Conservation (phyloP, 2,888 invertebrate species). For the Ecliptopera silaceata region DNA sequence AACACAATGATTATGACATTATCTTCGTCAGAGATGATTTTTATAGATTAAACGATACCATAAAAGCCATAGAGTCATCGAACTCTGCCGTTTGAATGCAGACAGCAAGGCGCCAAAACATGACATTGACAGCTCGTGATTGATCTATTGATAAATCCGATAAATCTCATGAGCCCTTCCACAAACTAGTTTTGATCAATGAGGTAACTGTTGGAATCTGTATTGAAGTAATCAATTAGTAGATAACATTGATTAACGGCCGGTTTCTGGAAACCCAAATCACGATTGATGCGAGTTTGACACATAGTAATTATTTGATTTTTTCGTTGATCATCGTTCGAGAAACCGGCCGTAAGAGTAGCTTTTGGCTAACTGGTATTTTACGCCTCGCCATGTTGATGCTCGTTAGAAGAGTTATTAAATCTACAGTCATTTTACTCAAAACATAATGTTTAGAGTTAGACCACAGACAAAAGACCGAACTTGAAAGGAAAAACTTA, state of each 20-base stretch:
- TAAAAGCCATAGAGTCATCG: conserved; percentile 48
- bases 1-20: not conserved
- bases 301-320: no score
- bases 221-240: conserved; percentile 24
- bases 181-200: conserved; percentile 27
- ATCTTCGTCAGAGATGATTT: not conserved
- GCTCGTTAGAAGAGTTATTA: conserved; percentile 2
- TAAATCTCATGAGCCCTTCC: conserved; percentile 35
- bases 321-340: no score
- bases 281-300: no score
- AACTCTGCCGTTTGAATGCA: conserved; percentile 55
- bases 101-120: conserved; percentile 70
- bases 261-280: no score
- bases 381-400: not conserved
- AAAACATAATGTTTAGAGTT: not conserved
- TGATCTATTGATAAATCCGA: conserved; percentile 58
- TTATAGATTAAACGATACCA: conserved; percentile 20
- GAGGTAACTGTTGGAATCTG: conserved; percentile 20
- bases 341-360: no score
- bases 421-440: not conserved
- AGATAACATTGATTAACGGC: conserved; percentile 4
- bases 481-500: not conserved
- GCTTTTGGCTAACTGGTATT: conserved; percentile 9
- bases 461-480: not conserved
- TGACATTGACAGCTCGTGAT: conserved; percentile 60